A percentile compares a stretch with the other conserved stretches of the same genome.
Evolutionary conservation across 2,797 vertebrate genomes (phyloP).

Genomic region (Myoxocephalus aenaeus): DNA sequence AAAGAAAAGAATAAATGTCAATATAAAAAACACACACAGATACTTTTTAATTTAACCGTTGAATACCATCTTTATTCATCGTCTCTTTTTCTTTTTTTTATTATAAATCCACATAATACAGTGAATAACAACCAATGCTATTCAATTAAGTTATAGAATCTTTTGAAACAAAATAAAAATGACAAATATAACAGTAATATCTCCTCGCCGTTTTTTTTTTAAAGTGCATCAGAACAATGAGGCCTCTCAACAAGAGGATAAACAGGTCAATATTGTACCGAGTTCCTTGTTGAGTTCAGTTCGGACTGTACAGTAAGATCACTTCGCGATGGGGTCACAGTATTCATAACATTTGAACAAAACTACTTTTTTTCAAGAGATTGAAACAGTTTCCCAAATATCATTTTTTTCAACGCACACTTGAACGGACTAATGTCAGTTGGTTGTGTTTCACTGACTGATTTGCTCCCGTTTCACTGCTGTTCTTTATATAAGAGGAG

Average conservation of each 20-base stretch:
- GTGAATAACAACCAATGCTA: conserved; percentile 69
- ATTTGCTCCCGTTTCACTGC: background rate
- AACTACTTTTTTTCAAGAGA: conserved; percentile 4
- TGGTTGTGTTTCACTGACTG: conserved; percentile 15
- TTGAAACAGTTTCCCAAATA: conserved; percentile 25
- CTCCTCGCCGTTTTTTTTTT: conserved; percentile 71
- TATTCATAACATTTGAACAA: conserved; percentile 52
- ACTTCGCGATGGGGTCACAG: conserved; percentile 50
- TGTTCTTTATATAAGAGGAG: conserved; percentile 19
- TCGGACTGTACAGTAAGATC: conserved; percentile 33
- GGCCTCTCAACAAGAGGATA: conserved; percentile 53
- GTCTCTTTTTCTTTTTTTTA: conserved; percentile 76
- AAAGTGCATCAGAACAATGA: conserved; percentile 84
- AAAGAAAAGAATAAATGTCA: background rate
- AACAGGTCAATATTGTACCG: conserved; percentile 67
- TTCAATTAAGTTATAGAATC: conserved; percentile 78
- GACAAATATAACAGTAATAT: conserved; percentile 54
- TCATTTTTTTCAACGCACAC: conserved; percentile 27
- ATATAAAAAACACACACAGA: background rate
- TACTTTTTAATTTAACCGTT: conserved; percentile 11
- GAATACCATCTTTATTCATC: conserved; percentile 75
- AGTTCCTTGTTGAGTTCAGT: conserved; percentile 28
- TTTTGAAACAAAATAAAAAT: conserved; percentile 73
- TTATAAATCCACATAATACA: conserved; percentile 76
- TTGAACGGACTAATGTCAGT: conserved; percentile 8